These are phyloP conservation scores for Hydrophis major DNA, from an alignment of 2,797 vertebrate species.

Conservation along the genomic window DNA sequence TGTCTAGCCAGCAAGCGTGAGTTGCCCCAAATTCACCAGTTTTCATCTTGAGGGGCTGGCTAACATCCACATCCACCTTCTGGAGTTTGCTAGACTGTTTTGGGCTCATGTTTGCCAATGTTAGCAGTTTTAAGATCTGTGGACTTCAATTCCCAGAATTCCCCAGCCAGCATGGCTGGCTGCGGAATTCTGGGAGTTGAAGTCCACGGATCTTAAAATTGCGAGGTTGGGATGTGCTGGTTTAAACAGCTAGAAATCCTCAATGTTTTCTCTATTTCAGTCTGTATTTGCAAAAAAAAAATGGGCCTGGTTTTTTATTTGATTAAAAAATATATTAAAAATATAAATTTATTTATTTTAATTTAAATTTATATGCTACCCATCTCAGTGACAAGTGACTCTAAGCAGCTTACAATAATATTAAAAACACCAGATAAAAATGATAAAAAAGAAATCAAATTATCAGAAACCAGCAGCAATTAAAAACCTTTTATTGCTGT, in stretches of 20 bases:
- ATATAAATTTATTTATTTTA: too few species aligned
- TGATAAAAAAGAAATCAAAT: too few species aligned
- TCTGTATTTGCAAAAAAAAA: too few species aligned
- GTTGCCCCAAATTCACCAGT: constrained; percentile 29
- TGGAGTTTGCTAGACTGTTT: background rate
- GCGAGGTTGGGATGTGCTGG: background rate
- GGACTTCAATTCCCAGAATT: background rate
- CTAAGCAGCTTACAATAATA: too few species aligned
- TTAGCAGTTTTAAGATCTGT: background rate
- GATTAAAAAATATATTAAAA: too few species aligned
- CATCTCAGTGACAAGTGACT: too few species aligned
- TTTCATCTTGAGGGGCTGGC: background rate
- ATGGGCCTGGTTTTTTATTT: too few species aligned
- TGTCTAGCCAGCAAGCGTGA: constrained; percentile 87
- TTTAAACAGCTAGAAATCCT: background rate
- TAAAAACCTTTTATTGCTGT: background rate
- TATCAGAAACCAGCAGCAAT: too few species aligned
- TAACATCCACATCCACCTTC: too few species aligned
- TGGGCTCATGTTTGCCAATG: fast-evolving
- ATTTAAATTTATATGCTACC: too few species aligned
- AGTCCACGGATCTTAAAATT: background rate
- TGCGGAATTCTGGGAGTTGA: background rate
- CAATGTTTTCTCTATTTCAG: background rate
- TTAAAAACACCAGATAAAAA: too few species aligned
- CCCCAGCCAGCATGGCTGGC: background rate